Base-by-base conservation (phyloP, 2,113 vertebrate species). In the Dendrocopos noguchii region DNA sequence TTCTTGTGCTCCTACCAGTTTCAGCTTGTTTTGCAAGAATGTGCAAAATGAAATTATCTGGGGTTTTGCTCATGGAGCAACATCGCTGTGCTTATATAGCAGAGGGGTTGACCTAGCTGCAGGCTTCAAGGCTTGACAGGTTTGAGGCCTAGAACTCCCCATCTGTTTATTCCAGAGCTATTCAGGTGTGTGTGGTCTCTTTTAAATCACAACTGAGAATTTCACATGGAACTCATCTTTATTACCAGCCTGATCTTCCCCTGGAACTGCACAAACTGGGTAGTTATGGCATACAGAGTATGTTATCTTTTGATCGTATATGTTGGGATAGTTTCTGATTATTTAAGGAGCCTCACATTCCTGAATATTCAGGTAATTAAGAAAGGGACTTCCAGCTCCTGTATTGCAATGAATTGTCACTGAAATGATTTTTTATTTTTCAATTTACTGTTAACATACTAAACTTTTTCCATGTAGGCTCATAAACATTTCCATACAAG, bases 1-100 rank as follows among this genome's bases (percentile, higher is more conserved):
- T 53, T 52, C 72, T 73, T 90, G 60, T 3, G 1, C 83, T 93
- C 46, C 70, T 94, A 80, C 88, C 89, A 90, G 80, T 7, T 63
- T 78, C 76, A 84, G 75, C 60, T 73, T 83, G 66, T 87, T 96
- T 95, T 91, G 89, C 72, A 95, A 90, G 57, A 56, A 79, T 67
- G 63, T 91, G 66, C 57, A 91, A 90, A 93, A 88, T 84, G 20
- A 93, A 91, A 94, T 12, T 1, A 44, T 71, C 27, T 73, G 60
- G 7, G 13, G 22, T 34, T 85, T 93, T 84, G 57, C 64, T 88
- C 63, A n/a, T 5, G 42, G 42, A 79, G 19, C 79, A 91, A 61
- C 59, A 64, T 3, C 27, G 39, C 36, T 77, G 71, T 70, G 59
- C 47, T 86, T 71, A 34, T 89, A 39, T 90, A 50, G 12, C 57